Percentiles rank a stretch among this genome's conserved stretches.
Conservation (phyloP, 2,888 invertebrate species). For the Pyrochroa serraticornis region DNA sequence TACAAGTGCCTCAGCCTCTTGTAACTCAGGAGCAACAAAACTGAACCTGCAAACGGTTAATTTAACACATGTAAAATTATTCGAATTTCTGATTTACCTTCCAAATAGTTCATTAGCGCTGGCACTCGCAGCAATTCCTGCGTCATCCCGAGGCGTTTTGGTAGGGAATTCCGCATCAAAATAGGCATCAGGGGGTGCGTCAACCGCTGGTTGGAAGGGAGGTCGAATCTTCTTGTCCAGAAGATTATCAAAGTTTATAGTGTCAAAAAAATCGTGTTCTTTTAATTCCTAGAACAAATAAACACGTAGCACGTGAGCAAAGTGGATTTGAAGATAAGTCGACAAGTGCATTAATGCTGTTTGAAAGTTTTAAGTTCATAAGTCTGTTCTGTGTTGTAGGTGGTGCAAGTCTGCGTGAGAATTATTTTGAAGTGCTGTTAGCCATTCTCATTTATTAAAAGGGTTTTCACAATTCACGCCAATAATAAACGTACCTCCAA, state of each 20-base stretch:
- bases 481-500: too few relatives aligned
- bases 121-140: conserved; percentile 96
- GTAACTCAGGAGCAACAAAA: conserved; percentile 92
- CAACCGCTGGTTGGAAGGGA: conserved; percentile 96
- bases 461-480: too few relatives aligned
- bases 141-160: conserved; percentile 96
- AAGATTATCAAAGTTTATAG: conserved; percentile 92
- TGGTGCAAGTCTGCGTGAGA: too few relatives aligned
- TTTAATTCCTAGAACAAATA: conserved; percentile 74
- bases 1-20: conserved; percentile 68
- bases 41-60: conserved; percentile 70
- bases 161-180: conserved; percentile 99
- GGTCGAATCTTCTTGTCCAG: conserved; percentile 85
- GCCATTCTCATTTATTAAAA: too few relatives aligned
- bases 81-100: conserved; percentile 50
- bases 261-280: conserved; percentile 90
- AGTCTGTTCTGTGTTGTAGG: too few relatives aligned
- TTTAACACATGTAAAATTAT: background rate
- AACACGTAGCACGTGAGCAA: conserved; percentile 10
- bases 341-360: too few relatives aligned
- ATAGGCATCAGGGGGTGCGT: conserved; percentile 91
- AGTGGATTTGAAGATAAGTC: background rate
- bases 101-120: conserved; percentile 97
- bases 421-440: too few relatives aligned
- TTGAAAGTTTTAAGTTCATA: too few relatives aligned